phyloP scores from a whole-genome alignment of 1,140 invertebrate genomes.

The roundworm (Caenorhabditis elegans) region DNA sequence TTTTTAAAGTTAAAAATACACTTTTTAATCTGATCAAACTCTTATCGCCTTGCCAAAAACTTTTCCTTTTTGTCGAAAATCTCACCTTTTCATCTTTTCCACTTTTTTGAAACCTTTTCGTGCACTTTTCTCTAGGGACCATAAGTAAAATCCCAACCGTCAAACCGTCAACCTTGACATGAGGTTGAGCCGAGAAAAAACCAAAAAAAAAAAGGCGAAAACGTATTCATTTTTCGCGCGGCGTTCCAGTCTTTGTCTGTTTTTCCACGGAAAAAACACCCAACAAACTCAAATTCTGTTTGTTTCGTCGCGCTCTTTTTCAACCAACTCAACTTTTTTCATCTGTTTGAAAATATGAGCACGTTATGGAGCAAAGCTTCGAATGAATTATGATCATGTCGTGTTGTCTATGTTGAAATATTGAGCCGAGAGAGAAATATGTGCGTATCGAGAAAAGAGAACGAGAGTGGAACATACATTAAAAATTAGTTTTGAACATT shows the following conservation, averaged over 20 bases:
- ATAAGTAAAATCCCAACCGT: not conserved
- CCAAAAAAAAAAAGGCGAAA: not conserved
- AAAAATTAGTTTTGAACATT: constrained; percentile 20
- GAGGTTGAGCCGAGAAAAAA: not conserved
- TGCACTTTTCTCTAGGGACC: not conserved
- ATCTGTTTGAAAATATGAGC: not conserved
- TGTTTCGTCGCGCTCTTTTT: not conserved
- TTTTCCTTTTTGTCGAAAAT: not conserved
- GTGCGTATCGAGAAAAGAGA: too few species aligned
- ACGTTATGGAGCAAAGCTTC: not conserved
- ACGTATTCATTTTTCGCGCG: not conserved
- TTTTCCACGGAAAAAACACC: not conserved
- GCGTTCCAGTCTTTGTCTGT: not conserved
- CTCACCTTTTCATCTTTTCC: not conserved
- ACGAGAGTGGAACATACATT: not conserved
- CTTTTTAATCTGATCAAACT: too few species aligned
- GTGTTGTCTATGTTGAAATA: not conserved
- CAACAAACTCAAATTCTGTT: not conserved
- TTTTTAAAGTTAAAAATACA: too few species aligned
- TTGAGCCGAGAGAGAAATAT: too few species aligned
- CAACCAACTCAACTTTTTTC: not conserved
- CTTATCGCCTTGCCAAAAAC: too few species aligned
- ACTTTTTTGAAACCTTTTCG: not conserved
- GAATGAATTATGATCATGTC: not conserved
- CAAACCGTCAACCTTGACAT: constrained; percentile 16